phyloP scores from a whole-genome alignment of 2,797 vertebrate genomes.

The Sebastes trivittatus region DNA sequence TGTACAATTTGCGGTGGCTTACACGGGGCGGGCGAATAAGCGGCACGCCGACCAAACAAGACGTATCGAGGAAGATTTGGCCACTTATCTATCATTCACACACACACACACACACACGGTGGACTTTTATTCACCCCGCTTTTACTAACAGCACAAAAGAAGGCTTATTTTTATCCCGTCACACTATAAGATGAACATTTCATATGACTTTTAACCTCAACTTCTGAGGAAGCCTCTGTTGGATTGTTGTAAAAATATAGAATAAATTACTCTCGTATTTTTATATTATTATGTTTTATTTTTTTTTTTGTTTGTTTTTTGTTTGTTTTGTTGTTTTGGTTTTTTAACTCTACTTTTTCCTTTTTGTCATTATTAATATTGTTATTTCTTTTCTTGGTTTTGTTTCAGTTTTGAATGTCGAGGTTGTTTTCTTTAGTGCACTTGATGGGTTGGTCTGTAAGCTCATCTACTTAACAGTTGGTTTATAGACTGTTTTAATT shows the following conservation, averaged over 20 bases:
- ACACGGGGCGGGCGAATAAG: conserved; percentile 57
- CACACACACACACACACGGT: neutral
- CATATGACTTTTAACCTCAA: neutral
- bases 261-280: neutral
- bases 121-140: conserved; percentile 11
- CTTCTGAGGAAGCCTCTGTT: neutral
- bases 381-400: too few species aligned
- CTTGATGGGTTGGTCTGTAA: too few species aligned
- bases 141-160: neutral
- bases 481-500: too few species aligned
- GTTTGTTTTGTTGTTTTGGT: too few species aligned
- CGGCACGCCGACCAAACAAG: conserved; percentile 53
- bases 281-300: too few species aligned
- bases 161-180: neutral
- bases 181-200: neutral
- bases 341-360: too few species aligned
- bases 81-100: conserved; percentile 40
- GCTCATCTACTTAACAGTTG: too few species aligned
- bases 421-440: too few species aligned
- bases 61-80: conserved; percentile 34
- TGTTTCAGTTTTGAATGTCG: too few species aligned
- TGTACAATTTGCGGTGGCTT: conserved; percentile 55
- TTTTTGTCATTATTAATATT: too few species aligned
- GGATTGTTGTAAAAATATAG: neutral
- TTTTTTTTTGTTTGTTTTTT: too few species aligned